Evolutionary conservation across 2,888 invertebrate genomes (phyloP), one percentile per base, ranked within the genome.

Genomic region (Ormyrus pomaceus): DNA sequence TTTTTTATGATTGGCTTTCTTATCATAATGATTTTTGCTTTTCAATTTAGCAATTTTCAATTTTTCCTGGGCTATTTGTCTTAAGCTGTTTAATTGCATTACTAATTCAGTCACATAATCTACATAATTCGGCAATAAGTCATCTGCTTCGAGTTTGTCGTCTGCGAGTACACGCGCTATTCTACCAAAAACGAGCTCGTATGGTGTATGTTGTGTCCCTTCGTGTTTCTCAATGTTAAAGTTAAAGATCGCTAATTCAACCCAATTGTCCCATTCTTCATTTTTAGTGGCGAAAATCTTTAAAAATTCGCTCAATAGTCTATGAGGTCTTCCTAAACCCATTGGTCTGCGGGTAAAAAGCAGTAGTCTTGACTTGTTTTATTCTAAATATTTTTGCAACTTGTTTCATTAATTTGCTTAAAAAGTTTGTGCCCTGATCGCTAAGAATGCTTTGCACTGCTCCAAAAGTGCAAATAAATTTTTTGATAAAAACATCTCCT

Each of bases 401-500:
- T 9, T 50, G 10, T 55, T 70, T 77, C 58, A 83, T 77, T 6
- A 83, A n/a, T 1, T 55, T 51, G 8, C 77, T 76, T 2, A 69
- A 34, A 56, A 83, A 82, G 10, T 78, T 66, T 6, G 80, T 48
- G 0, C 83, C 82, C 64, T 81, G 80, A 45, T 84, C 82, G 0
- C 82, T 81, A 3, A 83, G 56, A 0, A 84, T 48, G 0, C 46
- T 13, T 56, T 62, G n/a, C 0, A 83, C 83, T 0, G 77, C 61
- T 9, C 83, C 84, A 74, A 64, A 82, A 9, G 46, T 50, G 8
- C 77, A 77, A 45, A 83, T 71, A 4, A 82, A 74, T 7, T 77
- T 72, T 55, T 75, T 68, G 8, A 78, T 77, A 6, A 83, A 71
- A 0, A 69, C 79, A 5, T 77, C 66, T 3, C 82, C 83, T 11